Base-by-base conservation (phyloP, 92 coral and sea anemone species). In the Porites evermanni region DNA sequence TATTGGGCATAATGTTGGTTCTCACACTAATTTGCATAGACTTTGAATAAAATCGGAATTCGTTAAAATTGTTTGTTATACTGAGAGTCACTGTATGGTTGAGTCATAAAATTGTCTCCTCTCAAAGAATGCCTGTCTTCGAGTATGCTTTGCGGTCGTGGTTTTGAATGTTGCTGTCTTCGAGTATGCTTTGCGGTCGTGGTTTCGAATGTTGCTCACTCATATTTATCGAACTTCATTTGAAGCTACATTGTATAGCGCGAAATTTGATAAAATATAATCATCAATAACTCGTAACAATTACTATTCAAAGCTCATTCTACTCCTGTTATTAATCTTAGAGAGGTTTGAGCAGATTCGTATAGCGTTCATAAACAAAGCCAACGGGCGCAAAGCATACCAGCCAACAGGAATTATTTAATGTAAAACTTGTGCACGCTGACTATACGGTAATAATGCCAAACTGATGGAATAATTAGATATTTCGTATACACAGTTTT, bases 121-220 rank as follows among this genome's bases (percentile, higher is more conserved):
- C 67, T 75, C 79, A 75, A 75, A 23, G 79, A 75, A 75, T 75
- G 79, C 79, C n/a, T n/a, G n/a, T n/a, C n/a, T n/a, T n/a, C n/a
- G n/a, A n/a, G n/a, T n/a, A n/a, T n/a, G n/a, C n/a, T n/a, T n/a
- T n/a, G n/a, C n/a, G n/a, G n/a, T n/a, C n/a, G n/a, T n/a, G n/a
- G n/a, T n/a, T n/a, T n/a, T n/a, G n/a, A n/a, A n/a, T n/a, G n/a
- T n/a, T n/a, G n/a, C 47, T 3, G 44, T 38, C 44, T 38, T 38
- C 44, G 44, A 38, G 44, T 38, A 38, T 38, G 44, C 44, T 38
- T 75, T 75, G 79, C 64, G 64, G 79, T 75, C 79, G 66, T 75
- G 79, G 67, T 75, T 75, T 75, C 79, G 79, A 75, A 75, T 75
- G 79, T 75, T 54, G 66, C 66, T 75, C 79, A 75, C 79, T 75